These are phyloP conservation scores for Sylvia atricapilla DNA, from an alignment of 2,113 vertebrate genomes.

Conservation along the genomic window DNA sequence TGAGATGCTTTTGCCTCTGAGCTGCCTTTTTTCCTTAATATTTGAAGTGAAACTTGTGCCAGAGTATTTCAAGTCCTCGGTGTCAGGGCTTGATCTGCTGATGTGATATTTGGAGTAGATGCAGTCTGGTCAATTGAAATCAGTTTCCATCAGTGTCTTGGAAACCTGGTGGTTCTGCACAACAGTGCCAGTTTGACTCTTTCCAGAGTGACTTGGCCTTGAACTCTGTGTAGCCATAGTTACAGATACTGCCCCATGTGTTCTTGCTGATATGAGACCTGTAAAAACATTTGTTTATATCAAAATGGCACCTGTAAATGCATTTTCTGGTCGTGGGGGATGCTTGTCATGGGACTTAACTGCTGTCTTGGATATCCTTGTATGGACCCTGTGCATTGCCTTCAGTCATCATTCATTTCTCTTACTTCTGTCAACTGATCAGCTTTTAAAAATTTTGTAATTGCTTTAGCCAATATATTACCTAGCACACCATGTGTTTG, in stretches of 20 bases:
- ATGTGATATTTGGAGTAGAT: background rate
- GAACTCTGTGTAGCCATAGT: background rate
- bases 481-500: background rate
- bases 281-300: background rate
- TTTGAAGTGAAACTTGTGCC: background rate
- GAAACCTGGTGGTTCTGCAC: background rate
- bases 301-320: background rate
- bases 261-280: background rate
- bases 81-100: background rate
- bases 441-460: background rate
- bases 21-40: background rate
- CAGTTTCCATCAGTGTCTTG: background rate
- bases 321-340: fast-evolving
- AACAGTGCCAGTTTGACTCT: background rate
- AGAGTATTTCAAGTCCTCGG: background rate
- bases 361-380: background rate
- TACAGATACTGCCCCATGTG: background rate
- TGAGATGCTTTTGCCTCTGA: background rate
- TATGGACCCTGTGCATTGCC: too few relatives aligned
- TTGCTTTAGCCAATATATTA: background rate
- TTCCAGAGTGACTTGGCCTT: background rate
- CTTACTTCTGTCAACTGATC: background rate
- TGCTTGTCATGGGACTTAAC: background rate
- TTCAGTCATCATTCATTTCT: background rate
- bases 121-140: background rate